Evolutionary conservation across 2,888 invertebrate genomes (phyloP).

Genomic region (Campaea margaritaria): DNA sequence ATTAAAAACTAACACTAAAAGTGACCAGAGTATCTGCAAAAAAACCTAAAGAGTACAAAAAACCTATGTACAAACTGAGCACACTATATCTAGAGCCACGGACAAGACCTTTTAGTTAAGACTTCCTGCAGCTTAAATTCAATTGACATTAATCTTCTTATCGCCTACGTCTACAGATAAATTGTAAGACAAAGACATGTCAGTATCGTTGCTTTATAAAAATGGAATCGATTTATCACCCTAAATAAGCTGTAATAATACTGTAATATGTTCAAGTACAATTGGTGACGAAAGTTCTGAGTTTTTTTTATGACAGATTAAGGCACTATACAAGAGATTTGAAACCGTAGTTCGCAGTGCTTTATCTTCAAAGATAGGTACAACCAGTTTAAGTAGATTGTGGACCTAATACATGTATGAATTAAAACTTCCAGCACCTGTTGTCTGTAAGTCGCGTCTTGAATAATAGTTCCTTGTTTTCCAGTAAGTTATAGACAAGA

Average conservation of each 20-base stretch:
- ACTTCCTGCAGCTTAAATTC: slow-evolving; percentile 37
- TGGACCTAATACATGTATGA: too few relatives aligned
- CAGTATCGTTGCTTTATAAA: slow-evolving; percentile 27
- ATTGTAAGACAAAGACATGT: slow-evolving; percentile 36
- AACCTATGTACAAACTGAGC: slow-evolving; percentile 2
- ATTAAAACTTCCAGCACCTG: too few relatives aligned
- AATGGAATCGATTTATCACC: slow-evolving; percentile 44
- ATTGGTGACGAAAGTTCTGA: slow-evolving; percentile 29
- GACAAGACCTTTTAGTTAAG: slow-evolving; percentile 26
- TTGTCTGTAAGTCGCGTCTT: too few relatives aligned
- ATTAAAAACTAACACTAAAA: background rate
- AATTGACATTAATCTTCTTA: slow-evolving; percentile 36
- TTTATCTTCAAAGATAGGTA: background rate
- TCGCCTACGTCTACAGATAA: slow-evolving; percentile 38
- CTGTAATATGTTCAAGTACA: slow-evolving; percentile 44
- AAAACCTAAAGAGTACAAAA: background rate
- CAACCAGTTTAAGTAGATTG: background rate
- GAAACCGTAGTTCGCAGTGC: background rate
- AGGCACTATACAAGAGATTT: background rate
- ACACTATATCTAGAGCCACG: slow-evolving; percentile 4
- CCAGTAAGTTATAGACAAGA: too few relatives aligned
- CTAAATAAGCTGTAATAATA: slow-evolving; percentile 49
- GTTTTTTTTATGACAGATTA: background rate
- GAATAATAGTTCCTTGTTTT: too few relatives aligned
- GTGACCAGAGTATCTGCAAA: background rate